These are phyloP conservation scores for Macquaria australasica DNA, from an alignment of 2,113 vertebrate species.

Conservation along the genomic window DNA sequence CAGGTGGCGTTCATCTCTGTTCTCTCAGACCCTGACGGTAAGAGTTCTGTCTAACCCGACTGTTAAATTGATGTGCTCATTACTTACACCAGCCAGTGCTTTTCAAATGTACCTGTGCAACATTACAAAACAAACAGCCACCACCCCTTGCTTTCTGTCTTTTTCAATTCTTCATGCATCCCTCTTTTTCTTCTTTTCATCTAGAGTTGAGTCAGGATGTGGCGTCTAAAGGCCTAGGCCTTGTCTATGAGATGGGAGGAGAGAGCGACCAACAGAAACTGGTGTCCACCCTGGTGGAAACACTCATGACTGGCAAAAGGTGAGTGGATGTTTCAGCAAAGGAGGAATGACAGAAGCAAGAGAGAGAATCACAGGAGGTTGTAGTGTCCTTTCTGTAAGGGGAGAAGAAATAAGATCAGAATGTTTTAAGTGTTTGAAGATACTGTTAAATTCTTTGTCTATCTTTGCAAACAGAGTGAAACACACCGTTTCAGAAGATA, in stretches of 20 bases:
- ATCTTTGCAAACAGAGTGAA: conserved; percentile 85
- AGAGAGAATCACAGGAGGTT: background rate
- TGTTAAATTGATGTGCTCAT: background rate
- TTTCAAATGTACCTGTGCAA: background rate
- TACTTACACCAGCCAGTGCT: background rate
- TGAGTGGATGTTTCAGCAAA: conserved; percentile 63
- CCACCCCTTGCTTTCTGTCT: background rate
- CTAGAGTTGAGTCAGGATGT: conserved; percentile 97
- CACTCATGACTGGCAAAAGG: conserved; percentile 99
- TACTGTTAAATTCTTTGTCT: conserved; percentile 45
- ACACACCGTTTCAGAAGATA: conserved; percentile 93
- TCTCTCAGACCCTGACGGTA: conserved; percentile 96
- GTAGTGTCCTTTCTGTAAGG: background rate
- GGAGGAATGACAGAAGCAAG: background rate
- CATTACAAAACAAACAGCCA: background rate
- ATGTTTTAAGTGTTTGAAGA: background rate
- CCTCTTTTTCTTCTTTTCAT: background rate
- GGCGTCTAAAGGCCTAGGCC: conserved; percentile 96
- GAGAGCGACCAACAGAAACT: conserved; percentile 95
- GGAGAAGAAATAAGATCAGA: background rate
- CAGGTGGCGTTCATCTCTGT: conserved; percentile 95
- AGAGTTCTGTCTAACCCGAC: conserved; percentile 21
- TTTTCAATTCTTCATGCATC: background rate
- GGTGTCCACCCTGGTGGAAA: conserved; percentile 95
- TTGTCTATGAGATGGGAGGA: conserved; percentile 96